A percentile compares a stretch with the other conserved stretches of the same genome.
phyloP scores from a whole-genome alignment of 1,140 invertebrate species.

The Lordiphosa collinella region DNA sequence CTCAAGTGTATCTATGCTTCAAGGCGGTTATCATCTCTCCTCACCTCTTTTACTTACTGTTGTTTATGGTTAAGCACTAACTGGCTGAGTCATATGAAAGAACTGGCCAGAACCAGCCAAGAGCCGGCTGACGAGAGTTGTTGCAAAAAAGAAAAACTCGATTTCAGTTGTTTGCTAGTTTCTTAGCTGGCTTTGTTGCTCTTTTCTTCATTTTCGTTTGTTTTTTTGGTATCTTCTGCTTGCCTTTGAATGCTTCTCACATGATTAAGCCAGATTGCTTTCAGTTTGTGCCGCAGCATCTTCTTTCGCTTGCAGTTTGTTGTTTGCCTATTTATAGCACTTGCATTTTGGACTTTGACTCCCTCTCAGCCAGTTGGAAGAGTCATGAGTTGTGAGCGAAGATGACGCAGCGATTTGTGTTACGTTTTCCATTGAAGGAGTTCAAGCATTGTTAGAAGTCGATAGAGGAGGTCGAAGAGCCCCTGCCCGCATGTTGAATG shows the following conservation, averaged over 20 bases:
- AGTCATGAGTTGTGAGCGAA: conserved; percentile 3
- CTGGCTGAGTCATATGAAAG: conserved; percentile 58
- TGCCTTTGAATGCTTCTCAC: conserved; percentile 50
- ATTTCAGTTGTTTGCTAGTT: conserved; percentile 50
- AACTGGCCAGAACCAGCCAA: conserved; percentile 49
- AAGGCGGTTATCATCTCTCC: conserved; percentile 9
- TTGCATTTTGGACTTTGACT: conserved; percentile 61
- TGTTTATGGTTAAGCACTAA: conserved; percentile 9
- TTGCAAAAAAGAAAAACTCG: conserved; percentile 45
- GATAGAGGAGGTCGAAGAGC: conserved; percentile 25
- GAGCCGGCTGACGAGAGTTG: conserved; percentile 17
- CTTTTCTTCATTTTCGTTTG: conserved; percentile 34
- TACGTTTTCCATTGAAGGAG: conserved; percentile 58
- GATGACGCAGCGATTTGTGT: conserved; percentile 61
- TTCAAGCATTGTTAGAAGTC: conserved; percentile 53
- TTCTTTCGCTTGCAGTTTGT: conserved; percentile 23
- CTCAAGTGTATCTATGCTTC: conserved; percentile 19
- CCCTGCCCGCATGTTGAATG: conserved; percentile 28
- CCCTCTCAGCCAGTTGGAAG: conserved; percentile 6
- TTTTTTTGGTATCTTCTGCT: conserved; percentile 16
- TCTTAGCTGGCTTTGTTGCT: conserved; percentile 49
- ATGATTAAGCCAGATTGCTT: conserved; percentile 78
- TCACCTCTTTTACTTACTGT: neutral
- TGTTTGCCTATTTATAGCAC: conserved; percentile 66
- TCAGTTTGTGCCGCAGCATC: conserved; percentile 43